A percentile compares a stretch with the other conserved stretches of the same genome.
Conservation (phyloP, 2,113 vertebrate species). For the Potamarius usumacintae region DNA sequence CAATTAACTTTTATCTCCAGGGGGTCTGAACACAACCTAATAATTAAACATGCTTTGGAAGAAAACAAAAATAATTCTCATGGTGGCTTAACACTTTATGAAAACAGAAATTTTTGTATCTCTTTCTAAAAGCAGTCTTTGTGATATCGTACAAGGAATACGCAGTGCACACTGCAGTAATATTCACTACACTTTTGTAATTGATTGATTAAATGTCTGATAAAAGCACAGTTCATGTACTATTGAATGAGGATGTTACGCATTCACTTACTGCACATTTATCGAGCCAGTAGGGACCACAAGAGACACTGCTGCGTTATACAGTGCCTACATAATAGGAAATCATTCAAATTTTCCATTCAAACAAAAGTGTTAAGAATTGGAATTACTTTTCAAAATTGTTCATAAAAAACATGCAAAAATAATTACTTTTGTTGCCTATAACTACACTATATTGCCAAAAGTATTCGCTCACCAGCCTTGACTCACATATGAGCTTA, state of each 20-base stretch:
- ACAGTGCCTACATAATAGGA: background rate
- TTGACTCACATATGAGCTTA: too few relatives aligned
- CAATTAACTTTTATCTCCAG: background rate
- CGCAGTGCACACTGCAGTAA: background rate
- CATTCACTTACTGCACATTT: background rate
- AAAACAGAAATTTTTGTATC: background rate
- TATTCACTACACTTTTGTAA: background rate
- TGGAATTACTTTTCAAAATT: too few relatives aligned
- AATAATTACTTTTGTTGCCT: background rate
- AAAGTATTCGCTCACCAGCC: too few relatives aligned
- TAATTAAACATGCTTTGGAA: constrained; percentile 10
- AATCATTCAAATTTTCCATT: too few relatives aligned
- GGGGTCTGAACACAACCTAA: constrained; percentile 8
- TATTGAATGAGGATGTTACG: background rate
- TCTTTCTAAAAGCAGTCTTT: background rate
- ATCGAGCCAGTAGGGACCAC: background rate
- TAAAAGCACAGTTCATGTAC: too few relatives aligned
- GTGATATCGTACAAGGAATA: too few relatives aligned
- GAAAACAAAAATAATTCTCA: background rate
- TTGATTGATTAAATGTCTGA: background rate
- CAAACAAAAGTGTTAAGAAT: too few relatives aligned
- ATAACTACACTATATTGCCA: too few relatives aligned
- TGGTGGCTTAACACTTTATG: background rate
- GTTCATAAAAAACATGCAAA: too few relatives aligned
- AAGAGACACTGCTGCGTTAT: background rate